These are phyloP conservation scores for Polypedilum vanderplanki DNA, from an alignment of 1,140 invertebrate genomes.

Conservation along the genomic window DNA sequence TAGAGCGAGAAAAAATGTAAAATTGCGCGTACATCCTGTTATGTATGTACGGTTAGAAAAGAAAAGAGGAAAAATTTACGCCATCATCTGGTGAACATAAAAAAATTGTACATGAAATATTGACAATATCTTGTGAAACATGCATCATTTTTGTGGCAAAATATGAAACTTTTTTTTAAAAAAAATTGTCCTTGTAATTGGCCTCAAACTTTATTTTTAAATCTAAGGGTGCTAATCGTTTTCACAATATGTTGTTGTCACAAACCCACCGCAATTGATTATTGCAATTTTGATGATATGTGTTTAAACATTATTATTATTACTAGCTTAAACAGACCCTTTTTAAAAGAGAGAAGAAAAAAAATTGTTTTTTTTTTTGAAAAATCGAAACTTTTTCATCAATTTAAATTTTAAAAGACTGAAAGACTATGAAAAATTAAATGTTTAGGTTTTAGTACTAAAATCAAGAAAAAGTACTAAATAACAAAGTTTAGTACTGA, in stretches of 20 bases:
- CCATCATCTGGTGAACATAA: slow-evolving; percentile 20
- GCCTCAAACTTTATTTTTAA: not conserved
- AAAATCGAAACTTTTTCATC: too few relatives aligned
- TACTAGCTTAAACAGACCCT: too few relatives aligned
- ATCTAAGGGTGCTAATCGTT: slow-evolving; percentile 24
- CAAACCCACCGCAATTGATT: too few relatives aligned
- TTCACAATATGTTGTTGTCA: not conserved
- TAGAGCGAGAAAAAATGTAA: not conserved
- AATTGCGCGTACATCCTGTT: not conserved
- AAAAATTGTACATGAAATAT: slow-evolving; percentile 25
- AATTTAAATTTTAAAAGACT: too few relatives aligned
- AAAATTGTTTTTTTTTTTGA: too few relatives aligned
- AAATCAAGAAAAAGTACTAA: too few relatives aligned
- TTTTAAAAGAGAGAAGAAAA: too few relatives aligned
- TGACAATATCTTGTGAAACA: slow-evolving; percentile 22
- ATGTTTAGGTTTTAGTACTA: too few relatives aligned
- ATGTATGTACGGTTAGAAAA: not conserved
- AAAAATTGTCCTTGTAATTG: slow-evolving; percentile 7
- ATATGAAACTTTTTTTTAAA: not conserved
- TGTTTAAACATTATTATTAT: too few relatives aligned
- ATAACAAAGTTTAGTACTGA: too few relatives aligned
- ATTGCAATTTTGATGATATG: too few relatives aligned
- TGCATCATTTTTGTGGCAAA: slow-evolving; percentile 2
- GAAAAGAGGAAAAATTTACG: not conserved
- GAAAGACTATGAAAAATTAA: too few relatives aligned